These are phyloP conservation scores for Lycaena phlaeas DNA, from an alignment of 2,888 invertebrate genomes.

Conservation along the genomic window DNA sequence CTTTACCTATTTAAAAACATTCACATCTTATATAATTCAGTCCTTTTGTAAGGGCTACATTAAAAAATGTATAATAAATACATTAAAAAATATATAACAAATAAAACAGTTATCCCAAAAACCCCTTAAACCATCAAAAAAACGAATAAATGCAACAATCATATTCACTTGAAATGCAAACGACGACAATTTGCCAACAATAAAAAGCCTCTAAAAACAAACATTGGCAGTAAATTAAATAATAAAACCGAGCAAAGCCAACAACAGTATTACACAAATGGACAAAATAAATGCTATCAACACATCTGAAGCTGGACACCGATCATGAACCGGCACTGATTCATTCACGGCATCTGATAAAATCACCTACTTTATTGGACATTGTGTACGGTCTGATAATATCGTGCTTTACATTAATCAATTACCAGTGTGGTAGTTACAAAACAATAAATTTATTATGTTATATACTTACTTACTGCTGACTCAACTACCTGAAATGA, in stretches of 20 bases:
- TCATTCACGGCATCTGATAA: slow-evolving; percentile 62
- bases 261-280: background rate
- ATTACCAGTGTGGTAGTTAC: slow-evolving; percentile 27
- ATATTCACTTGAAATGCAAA: too few relatives aligned
- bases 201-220: background rate
- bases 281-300: slow-evolving; percentile 6
- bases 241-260: background rate
- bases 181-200: background rate
- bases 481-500: too few relatives aligned
- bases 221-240: background rate
- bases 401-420: slow-evolving; percentile 56
- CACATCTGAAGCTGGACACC: slow-evolving; percentile 26
- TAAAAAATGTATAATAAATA: too few relatives aligned
- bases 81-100: too few relatives aligned
- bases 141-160: too few relatives aligned
- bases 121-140: too few relatives aligned
- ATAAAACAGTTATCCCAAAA: too few relatives aligned
- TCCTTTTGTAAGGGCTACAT: too few relatives aligned
- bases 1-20: too few relatives aligned
- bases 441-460: slow-evolving; percentile 15
- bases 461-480: too few relatives aligned
- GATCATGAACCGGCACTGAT: slow-evolving; percentile 40
- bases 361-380: slow-evolving; percentile 65
- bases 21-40: too few relatives aligned
- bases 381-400: slow-evolving; percentile 59